A percentile compares a stretch with the other conserved stretches of the same genome.
phyloP scores from a whole-genome alignment of 2,113 vertebrate species.

The Saccopteryx bilineata region DNA sequence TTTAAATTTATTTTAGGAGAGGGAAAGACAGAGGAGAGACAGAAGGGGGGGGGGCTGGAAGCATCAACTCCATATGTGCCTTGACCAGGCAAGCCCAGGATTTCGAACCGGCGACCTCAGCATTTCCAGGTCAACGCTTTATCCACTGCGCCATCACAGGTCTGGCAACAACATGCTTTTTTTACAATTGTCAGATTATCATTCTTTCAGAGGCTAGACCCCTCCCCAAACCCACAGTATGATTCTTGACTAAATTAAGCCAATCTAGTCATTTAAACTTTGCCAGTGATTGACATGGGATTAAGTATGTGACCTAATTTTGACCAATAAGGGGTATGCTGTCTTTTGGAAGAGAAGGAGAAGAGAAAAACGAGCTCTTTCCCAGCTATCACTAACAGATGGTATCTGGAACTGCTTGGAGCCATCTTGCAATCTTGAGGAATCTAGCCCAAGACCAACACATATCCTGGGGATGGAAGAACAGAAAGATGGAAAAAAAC shows the following conservation, averaged over 20 bases:
- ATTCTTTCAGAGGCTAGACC: neutral
- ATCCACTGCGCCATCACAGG: too few species aligned
- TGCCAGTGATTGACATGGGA: neutral
- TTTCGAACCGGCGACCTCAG: too few species aligned
- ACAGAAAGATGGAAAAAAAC: conserved; percentile 6
- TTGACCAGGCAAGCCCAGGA: too few species aligned
- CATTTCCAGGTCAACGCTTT: too few species aligned
- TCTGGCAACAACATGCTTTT: neutral
- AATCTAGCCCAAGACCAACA: neutral
- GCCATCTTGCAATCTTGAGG: neutral
- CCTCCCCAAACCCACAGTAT: neutral
- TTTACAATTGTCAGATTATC: neutral
- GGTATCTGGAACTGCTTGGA: neutral
- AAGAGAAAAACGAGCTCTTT: neutral
- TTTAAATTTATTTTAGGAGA: too few species aligned
- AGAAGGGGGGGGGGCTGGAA: too few species aligned
- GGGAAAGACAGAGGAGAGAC: too few species aligned
- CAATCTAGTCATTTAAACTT: neutral
- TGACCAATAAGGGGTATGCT: neutral
- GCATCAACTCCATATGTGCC: too few species aligned
- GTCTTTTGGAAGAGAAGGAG: neutral
- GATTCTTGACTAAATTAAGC: conserved; percentile 26
- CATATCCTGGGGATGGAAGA: neutral
- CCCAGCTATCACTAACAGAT: neutral
- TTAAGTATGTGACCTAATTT: neutral